These are phyloP conservation scores for Odocoileus hemionus DNA, from an alignment of 2,113 vertebrate genomes.

Conservation along the genomic window DNA sequence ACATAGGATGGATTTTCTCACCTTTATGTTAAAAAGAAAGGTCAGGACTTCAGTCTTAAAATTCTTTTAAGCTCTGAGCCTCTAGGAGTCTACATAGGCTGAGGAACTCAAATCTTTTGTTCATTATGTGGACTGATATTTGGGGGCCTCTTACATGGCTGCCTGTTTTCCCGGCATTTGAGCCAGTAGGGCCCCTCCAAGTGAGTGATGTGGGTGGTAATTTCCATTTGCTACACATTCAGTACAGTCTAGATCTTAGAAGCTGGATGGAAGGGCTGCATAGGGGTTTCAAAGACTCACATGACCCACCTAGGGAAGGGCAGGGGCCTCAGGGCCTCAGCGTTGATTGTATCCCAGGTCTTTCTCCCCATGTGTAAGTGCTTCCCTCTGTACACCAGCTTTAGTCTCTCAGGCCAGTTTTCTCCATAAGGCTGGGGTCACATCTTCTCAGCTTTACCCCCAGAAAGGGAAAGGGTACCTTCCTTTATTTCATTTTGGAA, in stretches of 20 bases:
- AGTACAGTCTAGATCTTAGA: neutral
- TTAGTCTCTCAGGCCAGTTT: neutral
- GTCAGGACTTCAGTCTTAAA: neutral
- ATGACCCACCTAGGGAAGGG: neutral
- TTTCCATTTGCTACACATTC: neutral
- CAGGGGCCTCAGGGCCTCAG: rapidly evolving
- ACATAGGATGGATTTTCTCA: neutral
- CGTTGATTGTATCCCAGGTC: neutral
- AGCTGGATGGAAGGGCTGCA: neutral
- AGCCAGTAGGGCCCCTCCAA: neutral
- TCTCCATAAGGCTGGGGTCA: neutral
- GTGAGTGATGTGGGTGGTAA: too few species aligned
- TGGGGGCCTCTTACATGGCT: neutral
- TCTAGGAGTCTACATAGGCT: neutral
- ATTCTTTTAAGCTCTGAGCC: neutral
- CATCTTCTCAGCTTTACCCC: neutral
- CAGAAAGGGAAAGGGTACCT: neutral
- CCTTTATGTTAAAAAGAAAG: neutral
- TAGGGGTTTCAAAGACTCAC: neutral
- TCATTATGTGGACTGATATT: neutral
- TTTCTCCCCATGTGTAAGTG: neutral
- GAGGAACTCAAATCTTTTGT: neutral
- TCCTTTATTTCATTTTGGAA: neutral
- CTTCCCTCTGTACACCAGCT: neutral
- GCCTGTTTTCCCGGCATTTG: neutral